Evolutionary conservation across 1,140 invertebrate genomes (phyloP), one percentile per base, ranked within the genome.

Genomic region (Apolygus lucorum): DNA sequence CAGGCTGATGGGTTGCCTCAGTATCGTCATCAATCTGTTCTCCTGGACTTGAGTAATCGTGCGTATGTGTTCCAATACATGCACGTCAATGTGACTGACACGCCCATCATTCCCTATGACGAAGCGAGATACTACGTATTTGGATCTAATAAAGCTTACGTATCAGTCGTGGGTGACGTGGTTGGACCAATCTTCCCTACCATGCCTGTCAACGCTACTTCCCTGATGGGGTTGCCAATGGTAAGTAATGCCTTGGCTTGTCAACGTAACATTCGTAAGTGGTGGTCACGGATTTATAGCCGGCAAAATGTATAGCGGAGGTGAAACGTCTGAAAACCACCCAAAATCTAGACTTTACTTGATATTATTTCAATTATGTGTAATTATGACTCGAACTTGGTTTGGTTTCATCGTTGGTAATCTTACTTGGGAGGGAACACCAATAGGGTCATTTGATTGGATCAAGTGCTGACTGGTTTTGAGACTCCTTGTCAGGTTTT

Each of bases 51-150:
- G 11, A 95, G 92, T 68, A 96, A 91, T 77, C 86, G 92, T 14
- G 92, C 92, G 4, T 95, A 93, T 76, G 87, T 94, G 1, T 90
- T 96, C 77, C 94, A 96, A 74, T 95, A 96, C 77, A 88, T 98
- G 84, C 93, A 98, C 79, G 90, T 98, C 0, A 95, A 95, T 76
- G 87, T 97, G 2, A 96, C 95, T 0, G 91, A 95, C 77, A 91
- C 89, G 0, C 94, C 93, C 0, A 86, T 93, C 68, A 92, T 95
- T 68, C 90, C 94, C 0, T 95, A 96, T 75, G 88, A 92, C 70
- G 85, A 90, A 73, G 87, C 92, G 74, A 87, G 94, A 73, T 92
- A 94, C 77, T 98, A 95, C 78, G 89, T 98, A n/a, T 95, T 90
- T 76, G 94, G 93, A 0, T 98, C 95, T 0, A 95, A 95, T 75